Base-by-base conservation (phyloP, 2,113 vertebrate species). In the Recurvirostra avosetta region DNA sequence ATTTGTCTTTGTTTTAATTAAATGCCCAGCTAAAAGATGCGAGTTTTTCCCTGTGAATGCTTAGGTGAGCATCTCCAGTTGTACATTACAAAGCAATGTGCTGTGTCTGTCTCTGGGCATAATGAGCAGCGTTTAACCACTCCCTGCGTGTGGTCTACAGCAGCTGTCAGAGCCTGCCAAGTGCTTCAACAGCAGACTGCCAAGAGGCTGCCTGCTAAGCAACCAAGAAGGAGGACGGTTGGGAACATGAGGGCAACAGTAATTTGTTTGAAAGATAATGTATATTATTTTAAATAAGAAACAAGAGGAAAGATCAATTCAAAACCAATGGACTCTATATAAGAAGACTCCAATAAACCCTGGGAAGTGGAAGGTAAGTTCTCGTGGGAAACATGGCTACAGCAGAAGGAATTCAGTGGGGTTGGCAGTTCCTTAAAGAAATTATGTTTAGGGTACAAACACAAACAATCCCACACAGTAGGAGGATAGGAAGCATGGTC, bases 341-440 rank as follows among this genome's bases (percentile, higher is more conserved):
- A 91, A 68, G 65, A 75, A 20, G 36, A 81, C 16, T 75, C 43
- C 18, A 87, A 20, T 68, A 65, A 72, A 56, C 70, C 34, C 66
- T 95, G 70, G 61, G 70, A 87, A 78, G 53, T 87, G 19, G 40
- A 90, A 96, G 87, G 84, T 95, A 73, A 91, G 70, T 76, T 95
- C 77, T 96, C 95, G 85, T 21, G 81, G 70, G 84, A 96, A 94
- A 88, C 82, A 53, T 5, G 25, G 58, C n/a, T 78, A 91, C 88
- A 91, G 70, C 38, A 94, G 70, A 95, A 95, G 45, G 58, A 95
- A 94, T 94, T 97, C 58, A 70, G 87, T 36, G 32, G 58, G 94
- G 34, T 7, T 97, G 96, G 96, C 93, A 95, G 40, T 74, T 95
- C n/a, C 77, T 88, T 93, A 96, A 95, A 96, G 92, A 94, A 94